These are phyloP conservation scores for Pempheris klunzingeri DNA, from an alignment of 2,797 vertebrate genomes.

Conservation along the genomic window DNA sequence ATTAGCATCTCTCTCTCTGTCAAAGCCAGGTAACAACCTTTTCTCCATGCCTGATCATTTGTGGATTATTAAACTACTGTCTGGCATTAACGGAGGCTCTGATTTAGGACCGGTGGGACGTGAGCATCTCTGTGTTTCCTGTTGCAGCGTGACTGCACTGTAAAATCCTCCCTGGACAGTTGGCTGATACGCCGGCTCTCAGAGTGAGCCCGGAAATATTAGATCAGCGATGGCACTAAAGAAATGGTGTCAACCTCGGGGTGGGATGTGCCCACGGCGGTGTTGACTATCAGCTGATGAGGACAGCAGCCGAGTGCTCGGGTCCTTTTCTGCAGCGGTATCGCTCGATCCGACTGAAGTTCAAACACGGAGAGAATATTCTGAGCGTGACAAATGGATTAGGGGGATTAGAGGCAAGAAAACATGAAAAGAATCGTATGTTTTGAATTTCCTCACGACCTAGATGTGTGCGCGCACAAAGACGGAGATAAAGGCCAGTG, in stretches of 20 bases:
- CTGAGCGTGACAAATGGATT: constrained; percentile 76
- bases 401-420: constrained; percentile 76
- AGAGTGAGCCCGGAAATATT: constrained; percentile 45
- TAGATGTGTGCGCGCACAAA: constrained; percentile 66
- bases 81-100: neutral
- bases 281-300: constrained; percentile 71
- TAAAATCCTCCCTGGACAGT: constrained; percentile 38
- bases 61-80: neutral
- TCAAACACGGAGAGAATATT: constrained; percentile 59
- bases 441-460: constrained; percentile 75
- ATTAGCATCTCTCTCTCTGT: neutral
- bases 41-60: neutral
- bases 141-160: neutral
- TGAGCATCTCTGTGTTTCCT: constrained; percentile 12
- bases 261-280: constrained; percentile 45
- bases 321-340: constrained; percentile 56
- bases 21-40: neutral
- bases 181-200: constrained; percentile 27
- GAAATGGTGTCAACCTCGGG: constrained; percentile 63
- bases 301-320: constrained; percentile 46
- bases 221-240: constrained; percentile 58
- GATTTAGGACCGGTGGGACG: neutral
- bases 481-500: constrained; percentile 59
- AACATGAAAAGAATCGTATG: constrained; percentile 75
- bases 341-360: constrained; percentile 69